Base-by-base conservation (phyloP, 2,113 vertebrate species). In the Aspiorhynchus laticeps region DNA sequence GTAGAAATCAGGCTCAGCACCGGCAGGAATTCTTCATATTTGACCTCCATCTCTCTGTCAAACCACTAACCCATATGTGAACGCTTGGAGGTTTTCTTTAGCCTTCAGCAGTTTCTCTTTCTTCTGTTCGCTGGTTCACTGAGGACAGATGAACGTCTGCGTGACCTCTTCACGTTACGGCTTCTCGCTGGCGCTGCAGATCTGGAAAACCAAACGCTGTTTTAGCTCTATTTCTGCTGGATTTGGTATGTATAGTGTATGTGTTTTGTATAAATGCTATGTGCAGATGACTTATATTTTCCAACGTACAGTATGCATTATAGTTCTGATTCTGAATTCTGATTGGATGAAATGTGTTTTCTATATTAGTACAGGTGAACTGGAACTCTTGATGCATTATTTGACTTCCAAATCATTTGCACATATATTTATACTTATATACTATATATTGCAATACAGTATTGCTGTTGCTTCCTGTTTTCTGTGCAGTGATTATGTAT, bases 31-130 rank as follows among this genome's bases (percentile, higher is more conserved):
- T 85, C 84, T 87, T 84, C 74, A 77, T 85, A 79, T 88, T 67
- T 28, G 46, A 90, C 89, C n/a, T 88, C 61, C 84, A 61, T 80
- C 46, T 63, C 53, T 78, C 46, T 63, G 21, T 80, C 83, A 63
- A 80, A 88, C 85, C 85, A 24, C 67, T 86, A 63, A 86, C 73
- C 75, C 81, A 86, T 80, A 86, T 88, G 88, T 80, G 85, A 74
- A 80, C 74, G 41, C n/a, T 59, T 86, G 26, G 76, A 84, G 77
- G 77, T 59, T 80, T 80, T n/a, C 21, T 74, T 77, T 1, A 46
- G 14, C 15, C 74, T 76, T 51, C 74, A 33, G 33, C 48, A 31
- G 61, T 48, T 41, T 77, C 17, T 53, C 38, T 41, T 80, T 78
- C 24, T 63, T 48, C 79, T 26, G 77, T 38, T 75, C 38, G 33